Conservation (phyloP, 2,113 vertebrate species). For the Probosciger aterrimus region DNA sequence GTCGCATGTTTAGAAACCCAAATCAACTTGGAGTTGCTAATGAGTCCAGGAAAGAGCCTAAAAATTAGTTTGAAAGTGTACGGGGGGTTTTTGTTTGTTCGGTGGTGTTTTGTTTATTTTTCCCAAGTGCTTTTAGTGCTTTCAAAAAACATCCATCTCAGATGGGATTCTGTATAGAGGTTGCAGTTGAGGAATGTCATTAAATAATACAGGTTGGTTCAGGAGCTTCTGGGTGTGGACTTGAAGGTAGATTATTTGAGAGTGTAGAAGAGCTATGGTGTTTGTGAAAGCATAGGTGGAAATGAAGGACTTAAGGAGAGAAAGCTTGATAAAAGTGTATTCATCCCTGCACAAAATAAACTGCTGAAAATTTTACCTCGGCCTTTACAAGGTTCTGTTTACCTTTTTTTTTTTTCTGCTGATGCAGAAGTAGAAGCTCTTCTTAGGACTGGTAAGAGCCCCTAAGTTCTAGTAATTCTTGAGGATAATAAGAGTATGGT, state of each 20-base stretch:
- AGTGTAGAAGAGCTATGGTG: not conserved
- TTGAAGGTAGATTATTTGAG: not conserved
- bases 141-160: not conserved
- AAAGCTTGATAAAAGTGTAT: not conserved
- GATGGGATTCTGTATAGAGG: not conserved
- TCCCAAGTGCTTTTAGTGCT: not conserved
- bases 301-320: not conserved
- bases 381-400: not conserved
- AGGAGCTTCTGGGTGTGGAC: not conserved
- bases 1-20: not conserved
- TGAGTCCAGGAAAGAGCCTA: not conserved
- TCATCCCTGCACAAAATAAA: not conserved
- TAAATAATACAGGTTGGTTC: not conserved
- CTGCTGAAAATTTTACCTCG: not conserved
- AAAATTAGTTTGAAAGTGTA: not conserved
- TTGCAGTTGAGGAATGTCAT: not conserved
- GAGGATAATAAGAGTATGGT: not conserved
- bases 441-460: not conserved
- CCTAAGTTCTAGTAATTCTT: not conserved
- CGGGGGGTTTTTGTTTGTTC: not conserved
- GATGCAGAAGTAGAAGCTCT: not conserved
- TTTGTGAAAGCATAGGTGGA: not conserved
- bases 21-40: not conserved
- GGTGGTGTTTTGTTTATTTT: not conserved
- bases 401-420: not conserved